These are phyloP conservation scores for Misgurnus mizolepis DNA, from an alignment of 2,113 vertebrate species.

Conservation along the genomic window DNA sequence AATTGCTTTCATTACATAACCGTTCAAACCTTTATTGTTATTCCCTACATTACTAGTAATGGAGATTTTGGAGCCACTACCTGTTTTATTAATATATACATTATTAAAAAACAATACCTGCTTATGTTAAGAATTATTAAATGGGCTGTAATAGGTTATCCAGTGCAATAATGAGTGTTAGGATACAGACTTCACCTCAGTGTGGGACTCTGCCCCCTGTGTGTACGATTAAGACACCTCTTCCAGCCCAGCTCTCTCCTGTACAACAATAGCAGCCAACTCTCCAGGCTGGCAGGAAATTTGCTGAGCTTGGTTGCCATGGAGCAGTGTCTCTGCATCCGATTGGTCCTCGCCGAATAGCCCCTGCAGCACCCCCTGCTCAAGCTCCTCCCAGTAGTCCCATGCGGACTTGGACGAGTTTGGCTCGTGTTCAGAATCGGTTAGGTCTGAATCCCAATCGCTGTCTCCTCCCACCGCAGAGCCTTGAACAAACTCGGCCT, in stretches of 20 bases:
- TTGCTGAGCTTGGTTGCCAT: constrained; percentile 45
- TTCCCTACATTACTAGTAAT: background rate
- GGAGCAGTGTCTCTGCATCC: constrained; percentile 40
- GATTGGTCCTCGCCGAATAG: constrained; percentile 55
- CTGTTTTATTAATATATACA: constrained; percentile 21
- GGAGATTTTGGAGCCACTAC: constrained; percentile 1
- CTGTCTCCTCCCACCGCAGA: constrained; percentile 76
- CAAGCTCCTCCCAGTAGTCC: constrained; percentile 69
- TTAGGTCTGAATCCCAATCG: constrained; percentile 77
- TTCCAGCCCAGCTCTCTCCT: constrained; percentile 27
- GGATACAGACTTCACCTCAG: constrained; percentile 51
- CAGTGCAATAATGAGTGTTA: constrained; percentile 31
- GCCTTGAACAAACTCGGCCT: constrained; percentile 67
- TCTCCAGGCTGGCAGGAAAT: constrained; percentile 45
- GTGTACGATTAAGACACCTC: constrained; percentile 36
- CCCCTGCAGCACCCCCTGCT: constrained; percentile 56
- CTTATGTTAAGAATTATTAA: background rate
- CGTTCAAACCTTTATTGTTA: background rate
- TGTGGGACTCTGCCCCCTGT: constrained; percentile 39
- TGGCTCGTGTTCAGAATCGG: constrained; percentile 67
- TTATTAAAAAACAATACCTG: constrained; percentile 7
- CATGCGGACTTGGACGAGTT: constrained; percentile 61
- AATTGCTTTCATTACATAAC: constrained; percentile 3
- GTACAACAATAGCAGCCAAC: constrained; percentile 43
- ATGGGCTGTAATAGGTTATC: constrained; percentile 12